Evolutionary conservation across 2,113 vertebrate species (phyloP), one percentile per base, ranked within the genome.

Genomic region (Dendropsophus ebraccatus): DNA sequence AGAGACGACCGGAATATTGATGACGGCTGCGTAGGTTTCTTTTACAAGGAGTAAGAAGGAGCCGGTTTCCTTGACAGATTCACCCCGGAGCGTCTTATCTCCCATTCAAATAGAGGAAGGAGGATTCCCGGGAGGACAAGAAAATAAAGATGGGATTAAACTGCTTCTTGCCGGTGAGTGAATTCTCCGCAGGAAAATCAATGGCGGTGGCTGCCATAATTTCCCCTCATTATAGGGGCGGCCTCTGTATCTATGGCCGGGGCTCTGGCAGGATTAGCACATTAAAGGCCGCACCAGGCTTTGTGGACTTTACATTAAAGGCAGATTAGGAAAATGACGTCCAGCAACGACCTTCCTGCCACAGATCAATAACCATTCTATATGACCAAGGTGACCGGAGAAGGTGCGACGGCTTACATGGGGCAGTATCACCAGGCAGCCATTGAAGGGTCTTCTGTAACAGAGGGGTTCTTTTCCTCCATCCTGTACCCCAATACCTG

Each of bases 61-160:
- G 28, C 14, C 19, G 37, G 49, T 25, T 10, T 76, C 25, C 25
- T 76, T 52, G 74, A 76, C 47, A 69, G 14, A 32, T 82, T 82
- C 62, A 30, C 37, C 28, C 37, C 37, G 2, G 13, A 52, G 37
- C 41, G 14, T 69, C 32, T 72, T 35, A 72, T n/a, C 65, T 72
- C 21, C 45, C 81, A 72, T 83, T 83, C 47, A 83, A 52, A 83
- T 72, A 52, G 14, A 58, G 21, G 75, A 60, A 35, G 67, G 62
- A 17, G 1, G 13, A 30, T 75, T 56, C 32, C 16, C 35, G 19
- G 69, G 70, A 75, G 50, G 13, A 84, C 6, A 60, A 62, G 82
- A 23, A 74, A 75, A 76, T 62, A 25, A 62, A 62, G 82, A 75
- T 60, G 72, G 70, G 52, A 84, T 84, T 84, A 75, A 84, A 75